These are phyloP conservation scores for Syngnathus acus DNA, from an alignment of 2,797 vertebrate genomes.

Conservation along the genomic window DNA sequence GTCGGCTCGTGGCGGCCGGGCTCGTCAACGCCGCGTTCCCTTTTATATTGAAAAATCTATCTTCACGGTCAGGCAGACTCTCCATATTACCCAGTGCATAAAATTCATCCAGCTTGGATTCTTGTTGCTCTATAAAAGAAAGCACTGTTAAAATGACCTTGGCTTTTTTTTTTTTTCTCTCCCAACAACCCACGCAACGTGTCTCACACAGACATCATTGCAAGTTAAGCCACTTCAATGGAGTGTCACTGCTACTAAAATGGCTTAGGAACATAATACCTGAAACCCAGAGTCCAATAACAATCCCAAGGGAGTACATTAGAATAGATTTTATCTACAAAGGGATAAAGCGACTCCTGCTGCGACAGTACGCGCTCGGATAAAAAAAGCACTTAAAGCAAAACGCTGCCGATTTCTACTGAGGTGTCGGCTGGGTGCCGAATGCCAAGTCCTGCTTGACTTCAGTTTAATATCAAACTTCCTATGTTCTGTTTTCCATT, in stretches of 20 bases:
- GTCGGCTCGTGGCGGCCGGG: slow-evolving; percentile 14
- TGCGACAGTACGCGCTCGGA: background rate
- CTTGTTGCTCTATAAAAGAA: slow-evolving; percentile 6
- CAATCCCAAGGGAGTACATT: background rate
- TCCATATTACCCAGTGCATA: background rate
- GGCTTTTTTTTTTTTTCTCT: background rate
- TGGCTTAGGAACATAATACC: background rate
- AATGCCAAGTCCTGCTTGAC: background rate
- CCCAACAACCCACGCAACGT: background rate
- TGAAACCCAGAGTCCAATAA: background rate
- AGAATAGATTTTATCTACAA: background rate
- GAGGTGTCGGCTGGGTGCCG: background rate
- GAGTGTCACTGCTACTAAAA: background rate
- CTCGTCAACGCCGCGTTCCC: slow-evolving; percentile 1
- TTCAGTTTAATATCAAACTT: background rate
- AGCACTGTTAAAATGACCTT: background rate
- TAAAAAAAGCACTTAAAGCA: background rate
- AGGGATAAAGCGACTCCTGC: background rate
- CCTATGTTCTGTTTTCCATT: background rate
- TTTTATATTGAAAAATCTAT: slow-evolving; percentile 10
- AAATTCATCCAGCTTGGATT: background rate
- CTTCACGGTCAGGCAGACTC: slow-evolving; percentile 4
- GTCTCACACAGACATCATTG: background rate
- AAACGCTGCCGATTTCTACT: background rate
- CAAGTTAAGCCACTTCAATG: background rate